Evolutionary conservation across 2,797 vertebrate genomes (phyloP).

Genomic region (Enteromius unitaeniatus): DNA sequence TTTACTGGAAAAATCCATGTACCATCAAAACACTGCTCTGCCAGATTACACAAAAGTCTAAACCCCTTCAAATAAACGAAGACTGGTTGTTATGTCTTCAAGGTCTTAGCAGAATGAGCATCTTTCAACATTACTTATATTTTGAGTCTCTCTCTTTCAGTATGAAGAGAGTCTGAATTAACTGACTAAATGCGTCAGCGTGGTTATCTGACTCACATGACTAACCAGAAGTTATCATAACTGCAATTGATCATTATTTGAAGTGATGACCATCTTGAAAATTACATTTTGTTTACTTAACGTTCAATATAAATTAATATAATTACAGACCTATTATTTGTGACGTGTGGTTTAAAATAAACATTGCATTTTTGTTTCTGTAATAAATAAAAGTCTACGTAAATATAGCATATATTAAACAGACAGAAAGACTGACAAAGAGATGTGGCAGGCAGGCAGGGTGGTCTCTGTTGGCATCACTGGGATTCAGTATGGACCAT

Average conservation of each 20-base stretch:
- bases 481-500: constrained; percentile 16
- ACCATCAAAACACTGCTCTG: constrained; percentile 14
- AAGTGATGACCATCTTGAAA: background rate
- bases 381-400: background rate
- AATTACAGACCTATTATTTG: background rate
- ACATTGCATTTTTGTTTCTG: background rate
- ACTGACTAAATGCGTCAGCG: background rate
- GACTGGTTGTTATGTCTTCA: constrained; percentile 39
- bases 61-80: constrained; percentile 37
- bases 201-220: background rate
- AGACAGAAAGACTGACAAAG: constrained; percentile 10
- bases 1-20: constrained; percentile 25
- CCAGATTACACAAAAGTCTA: constrained; percentile 29
- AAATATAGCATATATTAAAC: background rate
- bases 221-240: background rate
- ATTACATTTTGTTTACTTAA: background rate
- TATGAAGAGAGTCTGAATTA: background rate
- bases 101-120: constrained; percentile 21
- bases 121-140: constrained; percentile 11
- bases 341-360: background rate
- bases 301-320: background rate
- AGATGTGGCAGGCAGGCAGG: constrained; percentile 8
- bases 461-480: constrained; percentile 23
- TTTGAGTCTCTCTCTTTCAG: background rate
- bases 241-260: background rate